These are phyloP conservation scores for Taxidea taxus DNA, from an alignment of 2,113 vertebrate genomes.

Conservation along the genomic window DNA sequence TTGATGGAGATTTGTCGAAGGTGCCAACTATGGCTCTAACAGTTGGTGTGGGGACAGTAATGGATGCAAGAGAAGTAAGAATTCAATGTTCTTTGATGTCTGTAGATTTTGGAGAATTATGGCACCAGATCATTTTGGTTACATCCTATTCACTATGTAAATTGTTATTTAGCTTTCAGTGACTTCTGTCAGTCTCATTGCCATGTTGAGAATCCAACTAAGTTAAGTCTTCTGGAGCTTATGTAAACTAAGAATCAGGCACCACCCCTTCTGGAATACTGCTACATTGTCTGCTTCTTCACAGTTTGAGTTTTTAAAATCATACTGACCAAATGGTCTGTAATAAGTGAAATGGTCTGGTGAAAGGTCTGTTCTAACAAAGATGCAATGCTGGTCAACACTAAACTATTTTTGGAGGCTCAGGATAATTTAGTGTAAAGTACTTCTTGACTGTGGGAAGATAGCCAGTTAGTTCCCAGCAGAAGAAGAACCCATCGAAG, in stretches of 20 bases:
- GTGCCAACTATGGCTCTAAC: slow-evolving; percentile 90
- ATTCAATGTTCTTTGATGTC: slow-evolving; percentile 31
- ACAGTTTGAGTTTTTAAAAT: neutral
- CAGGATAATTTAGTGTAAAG: neutral
- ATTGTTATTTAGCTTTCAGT: neutral
- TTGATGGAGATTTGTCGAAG: slow-evolving; percentile 88
- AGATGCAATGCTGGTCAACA: neutral
- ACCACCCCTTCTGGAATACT: neutral
- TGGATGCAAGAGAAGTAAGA: slow-evolving; percentile 90
- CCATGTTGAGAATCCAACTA: neutral
- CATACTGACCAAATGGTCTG: neutral
- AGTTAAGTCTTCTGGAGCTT: neutral
- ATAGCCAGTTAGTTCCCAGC: neutral
- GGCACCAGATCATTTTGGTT: neutral
- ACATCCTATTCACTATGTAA: neutral
- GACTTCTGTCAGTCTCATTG: neutral
- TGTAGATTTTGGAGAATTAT: neutral
- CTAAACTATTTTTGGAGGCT: neutral
- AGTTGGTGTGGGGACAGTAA: slow-evolving; percentile 90
- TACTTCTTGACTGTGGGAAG: neutral
- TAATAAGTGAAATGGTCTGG: slow-evolving; percentile 1
- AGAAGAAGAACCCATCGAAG: neutral
- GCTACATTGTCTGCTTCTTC: neutral
- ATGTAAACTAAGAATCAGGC: neutral
- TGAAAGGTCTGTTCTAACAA: neutral